Base-by-base conservation (phyloP, 2,797 vertebrate species). In the Ara ararauna region DNA sequence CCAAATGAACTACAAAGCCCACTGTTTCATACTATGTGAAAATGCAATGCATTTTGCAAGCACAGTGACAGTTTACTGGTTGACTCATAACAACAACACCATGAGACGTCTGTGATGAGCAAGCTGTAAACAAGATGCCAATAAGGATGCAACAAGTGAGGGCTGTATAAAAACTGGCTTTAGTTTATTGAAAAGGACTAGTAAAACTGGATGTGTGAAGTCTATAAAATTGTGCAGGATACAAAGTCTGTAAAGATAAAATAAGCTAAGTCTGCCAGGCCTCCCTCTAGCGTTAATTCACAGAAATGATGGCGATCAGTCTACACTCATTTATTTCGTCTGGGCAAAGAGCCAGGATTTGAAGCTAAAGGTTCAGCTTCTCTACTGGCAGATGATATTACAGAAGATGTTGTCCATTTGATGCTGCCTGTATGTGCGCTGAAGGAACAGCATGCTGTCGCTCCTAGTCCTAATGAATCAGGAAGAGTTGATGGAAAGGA, bases 331-430 rank as follows among this genome's bases (percentile, higher is more conserved):
- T 92, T 84, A 79, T 64, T 95, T 72, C 61, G 51, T 85, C 54
- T 80, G 61, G 86, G 94, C 84, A 83, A 80, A 85, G 53, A 94
- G 90, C 91, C 93, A 96, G 78, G 34, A 92, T 14, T 75, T 71
- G 51, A 91, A 90, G 80, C 81, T 75, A 93, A 92, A 90, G 78
- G 88, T 95, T 96, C 88, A 93, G 84, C 23, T 82, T 93, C 83
- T 94, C 72, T 67, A 20, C 83, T 90, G 77, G 90, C 88, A 94
- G 90, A 87, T 70, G 87, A 89, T 91, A 60, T 47, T 79, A 64
- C 32, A 87, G 85, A 93, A 85, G 87, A 93, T 76, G 77, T 9
- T 95, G 91, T 91, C 92, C 83, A 94, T 92, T 91, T 95, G 90
- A 93, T 2, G 53, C 61, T 71, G 68, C 44, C 86, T 0, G 1